phyloP scores from a whole-genome alignment of 92 coral and sea anemone species.

The Palythoa caribaeorum region DNA sequence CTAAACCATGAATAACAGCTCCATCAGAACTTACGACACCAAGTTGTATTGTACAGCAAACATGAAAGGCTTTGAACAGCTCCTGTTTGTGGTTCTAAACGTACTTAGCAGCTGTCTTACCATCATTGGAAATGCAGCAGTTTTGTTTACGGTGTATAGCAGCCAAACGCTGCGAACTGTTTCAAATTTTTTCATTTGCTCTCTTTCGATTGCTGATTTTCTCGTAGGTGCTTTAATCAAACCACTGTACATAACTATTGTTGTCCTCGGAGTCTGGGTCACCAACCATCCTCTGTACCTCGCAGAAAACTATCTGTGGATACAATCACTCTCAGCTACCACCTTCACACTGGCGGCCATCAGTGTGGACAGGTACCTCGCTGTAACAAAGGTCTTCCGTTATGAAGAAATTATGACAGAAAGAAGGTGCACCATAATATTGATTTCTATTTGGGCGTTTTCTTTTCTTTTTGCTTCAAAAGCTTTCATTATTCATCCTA shows the following conservation, averaged over 20 bases:
- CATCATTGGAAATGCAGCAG: slow-evolving; percentile 44
- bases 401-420: slow-evolving; percentile 44
- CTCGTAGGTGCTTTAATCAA: slow-evolving; percentile 55
- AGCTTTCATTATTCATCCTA: slow-evolving; percentile 23
- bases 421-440: slow-evolving; percentile 27
- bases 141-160: slow-evolving; percentile 48
- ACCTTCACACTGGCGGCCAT: slow-evolving; percentile 66
- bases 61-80: slow-evolving; percentile 5
- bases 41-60: slow-evolving; percentile 45
- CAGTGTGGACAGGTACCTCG: slow-evolving; percentile 63
- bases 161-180: slow-evolving; percentile 49
- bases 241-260: slow-evolving; percentile 59
- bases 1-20: not conserved
- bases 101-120: slow-evolving; percentile 41
- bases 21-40: not conserved
- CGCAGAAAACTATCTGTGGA: slow-evolving; percentile 61
- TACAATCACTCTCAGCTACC: slow-evolving; percentile 58
- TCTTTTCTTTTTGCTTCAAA: slow-evolving; percentile 47
- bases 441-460: slow-evolving; percentile 41
- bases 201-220: slow-evolving; percentile 57
- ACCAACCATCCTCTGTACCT: slow-evolving; percentile 57
- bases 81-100: slow-evolving; percentile 42
- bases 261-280: slow-evolving; percentile 56
- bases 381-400: slow-evolving; percentile 55
- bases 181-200: slow-evolving; percentile 60